These are phyloP conservation scores for fruit fly (Drosophila melanogaster) DNA, from an alignment of 1,140 invertebrate species.

Conservation along the genomic window Release_6_plus_ISO1_MT NT_033779.5:2010001-2010500, in stretches of 20 bases:
- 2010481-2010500: conserved; percentile 34
- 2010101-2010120: conserved; percentile 60
- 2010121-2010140: conserved; percentile 76
- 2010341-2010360: neutral
- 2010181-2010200: conserved; percentile 81
- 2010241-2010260: conserved; percentile 86
- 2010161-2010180: conserved; percentile 83
- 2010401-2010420: conserved; percentile 41
- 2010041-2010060: conserved; percentile 15
- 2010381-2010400: conserved; percentile 6
- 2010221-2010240: conserved; percentile 29
- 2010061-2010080: conserved; percentile 18
- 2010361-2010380: conserved; percentile 13
- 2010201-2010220: conserved; percentile 73
- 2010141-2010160: conserved; percentile 73
- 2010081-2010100: conserved; percentile 14
- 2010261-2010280: conserved; percentile 89
- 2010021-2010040: neutral
- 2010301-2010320: conserved; percentile 89
- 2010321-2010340: too few species aligned
- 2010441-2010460: neutral
- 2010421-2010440: conserved; percentile 26
- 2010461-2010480: conserved; percentile 11
- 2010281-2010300: conserved; percentile 88
- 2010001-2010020: conserved; percentile 28